A percentile compares a stretch with the other conserved stretches of the same genome.
Conservation (phyloP, 1,140 invertebrate species). For the Schlechtendalia chinensis region DNA sequence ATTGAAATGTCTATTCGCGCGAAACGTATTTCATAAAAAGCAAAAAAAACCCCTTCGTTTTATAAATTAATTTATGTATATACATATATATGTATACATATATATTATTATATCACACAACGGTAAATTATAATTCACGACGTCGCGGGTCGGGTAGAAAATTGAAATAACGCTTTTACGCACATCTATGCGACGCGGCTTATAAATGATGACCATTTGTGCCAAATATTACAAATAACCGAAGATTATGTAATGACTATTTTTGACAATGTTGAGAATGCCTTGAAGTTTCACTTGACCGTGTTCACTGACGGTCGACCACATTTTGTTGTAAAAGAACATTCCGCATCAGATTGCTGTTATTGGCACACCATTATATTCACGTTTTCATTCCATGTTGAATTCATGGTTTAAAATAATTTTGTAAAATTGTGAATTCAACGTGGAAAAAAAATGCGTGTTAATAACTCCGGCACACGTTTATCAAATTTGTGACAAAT, state of each 20-base stretch:
- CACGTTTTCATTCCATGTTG: neutral
- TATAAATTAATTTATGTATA: neutral
- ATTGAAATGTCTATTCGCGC: neutral
- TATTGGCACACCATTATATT: slow-evolving; percentile 38
- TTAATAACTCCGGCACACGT: too few relatives aligned
- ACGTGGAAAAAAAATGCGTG: too few relatives aligned
- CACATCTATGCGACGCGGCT: too few relatives aligned
- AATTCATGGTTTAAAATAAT: neutral
- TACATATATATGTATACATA: too few relatives aligned
- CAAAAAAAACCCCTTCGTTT: slow-evolving; percentile 2
- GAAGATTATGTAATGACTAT: slow-evolving; percentile 37
- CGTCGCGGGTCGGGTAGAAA: slow-evolving; percentile 2
- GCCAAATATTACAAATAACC: slow-evolving; percentile 39
- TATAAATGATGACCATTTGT: slow-evolving; percentile 22
- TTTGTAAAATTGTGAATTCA: neutral
- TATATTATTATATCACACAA: too few relatives aligned
- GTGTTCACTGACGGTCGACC: slow-evolving; percentile 49
- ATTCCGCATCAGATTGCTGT: slow-evolving; percentile 31
- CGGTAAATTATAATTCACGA: neutral
- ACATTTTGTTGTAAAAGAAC: slow-evolving; percentile 43
- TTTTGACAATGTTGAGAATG: slow-evolving; percentile 48
- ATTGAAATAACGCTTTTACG: neutral
- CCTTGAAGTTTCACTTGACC: slow-evolving; percentile 47
- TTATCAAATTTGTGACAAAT: too few relatives aligned
- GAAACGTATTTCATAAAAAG: neutral